Conservation (phyloP, 2,797 vertebrate genomes). For the Pachyuromys duprasi region DNA sequence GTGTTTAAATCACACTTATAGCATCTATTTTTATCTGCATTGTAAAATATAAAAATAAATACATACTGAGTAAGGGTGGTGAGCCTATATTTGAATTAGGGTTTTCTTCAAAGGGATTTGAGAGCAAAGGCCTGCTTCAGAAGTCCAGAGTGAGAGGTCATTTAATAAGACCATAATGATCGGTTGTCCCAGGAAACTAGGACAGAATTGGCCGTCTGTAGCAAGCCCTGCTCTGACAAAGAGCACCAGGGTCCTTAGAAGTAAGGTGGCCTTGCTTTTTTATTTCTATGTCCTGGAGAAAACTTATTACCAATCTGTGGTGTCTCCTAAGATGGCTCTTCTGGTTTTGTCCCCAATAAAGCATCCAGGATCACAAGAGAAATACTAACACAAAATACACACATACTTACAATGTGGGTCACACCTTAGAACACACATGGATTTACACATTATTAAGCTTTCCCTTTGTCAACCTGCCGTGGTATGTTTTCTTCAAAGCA, state of each 20-base stretch:
- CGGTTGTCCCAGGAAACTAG: conserved; percentile 51
- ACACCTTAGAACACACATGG: background rate
- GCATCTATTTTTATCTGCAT: conserved; percentile 25
- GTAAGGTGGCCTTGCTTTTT: conserved; percentile 19
- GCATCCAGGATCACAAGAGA: background rate
- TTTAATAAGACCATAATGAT: conserved; percentile 63
- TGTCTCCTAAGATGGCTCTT: conserved; percentile 15
- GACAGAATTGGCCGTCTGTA: background rate
- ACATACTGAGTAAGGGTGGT: background rate
- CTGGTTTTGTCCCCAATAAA: conserved; percentile 48
- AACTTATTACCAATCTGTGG: background rate
- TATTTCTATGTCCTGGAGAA: background rate
- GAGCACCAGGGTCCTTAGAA: conserved; percentile 6
- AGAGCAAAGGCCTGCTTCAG: conserved; percentile 49
- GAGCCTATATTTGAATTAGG: conserved; percentile 40
- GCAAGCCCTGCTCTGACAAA: conserved; percentile 4
- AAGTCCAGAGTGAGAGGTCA: conserved; percentile 54
- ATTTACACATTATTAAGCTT: background rate
- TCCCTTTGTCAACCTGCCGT: background rate
- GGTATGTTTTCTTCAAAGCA: background rate
- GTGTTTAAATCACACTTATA: conserved; percentile 16
- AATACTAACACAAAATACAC: background rate
- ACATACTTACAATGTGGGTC: background rate
- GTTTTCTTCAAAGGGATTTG: conserved; percentile 36
- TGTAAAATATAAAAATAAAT: conserved; percentile 22